Conservation (phyloP, 1,140 invertebrate species). For the Atta texana region DNA sequence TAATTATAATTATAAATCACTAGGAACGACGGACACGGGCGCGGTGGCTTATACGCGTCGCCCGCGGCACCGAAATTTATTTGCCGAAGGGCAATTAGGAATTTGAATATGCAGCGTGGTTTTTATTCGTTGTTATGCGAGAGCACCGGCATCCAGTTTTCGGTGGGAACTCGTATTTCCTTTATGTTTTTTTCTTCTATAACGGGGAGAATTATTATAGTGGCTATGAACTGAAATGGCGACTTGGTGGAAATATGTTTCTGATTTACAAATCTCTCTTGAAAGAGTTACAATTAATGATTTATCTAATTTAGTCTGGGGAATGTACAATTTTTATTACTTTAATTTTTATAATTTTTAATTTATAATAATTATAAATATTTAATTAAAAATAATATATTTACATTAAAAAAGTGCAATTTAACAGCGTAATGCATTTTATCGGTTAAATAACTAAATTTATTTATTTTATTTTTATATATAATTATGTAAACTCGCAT, state of each 20-base stretch:
- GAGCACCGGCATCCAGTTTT: constrained; percentile 18
- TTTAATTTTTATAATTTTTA: neutral
- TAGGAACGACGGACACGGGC: constrained; percentile 51
- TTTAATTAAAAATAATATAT: neutral
- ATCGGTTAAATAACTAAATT: neutral
- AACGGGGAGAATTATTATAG: constrained; percentile 37
- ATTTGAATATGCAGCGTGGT: constrained; percentile 62
- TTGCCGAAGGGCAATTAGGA: constrained; percentile 65
- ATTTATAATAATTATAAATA: neutral
- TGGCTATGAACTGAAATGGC: constrained; percentile 38
- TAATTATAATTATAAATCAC: constrained; percentile 84
- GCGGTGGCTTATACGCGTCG: constrained; percentile 63
- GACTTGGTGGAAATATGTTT: constrained; percentile 35
- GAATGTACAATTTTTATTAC: neutral
- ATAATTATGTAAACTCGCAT: neutral
- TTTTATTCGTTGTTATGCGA: constrained; percentile 60
- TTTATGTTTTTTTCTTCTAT: constrained; percentile 29
- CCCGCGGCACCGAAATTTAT: constrained; percentile 69
- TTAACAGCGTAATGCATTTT: neutral
- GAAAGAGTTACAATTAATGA: too few relatives aligned
- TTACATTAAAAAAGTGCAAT: constrained; percentile 12
- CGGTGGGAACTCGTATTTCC: constrained; percentile 49
- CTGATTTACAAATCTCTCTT: constrained; percentile 24
- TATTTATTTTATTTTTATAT: neutral
- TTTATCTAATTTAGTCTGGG: neutral